phyloP scores from a whole-genome alignment of 1,140 invertebrate genomes.

The Periplaneta americana region DNA sequence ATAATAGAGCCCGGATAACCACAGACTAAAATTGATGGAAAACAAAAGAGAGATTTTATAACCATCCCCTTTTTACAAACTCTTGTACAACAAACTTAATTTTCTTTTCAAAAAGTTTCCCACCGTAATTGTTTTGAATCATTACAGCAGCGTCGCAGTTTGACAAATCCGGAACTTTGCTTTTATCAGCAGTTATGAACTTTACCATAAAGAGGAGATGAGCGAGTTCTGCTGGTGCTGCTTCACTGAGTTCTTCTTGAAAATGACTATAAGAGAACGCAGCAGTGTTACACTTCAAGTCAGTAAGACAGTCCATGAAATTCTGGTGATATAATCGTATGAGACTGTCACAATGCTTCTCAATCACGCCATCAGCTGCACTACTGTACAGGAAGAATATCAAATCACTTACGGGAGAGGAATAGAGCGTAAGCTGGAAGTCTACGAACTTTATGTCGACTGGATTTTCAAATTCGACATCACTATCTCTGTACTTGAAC shows the following conservation, averaged over 20 bases:
- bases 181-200: background rate
- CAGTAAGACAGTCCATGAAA: background rate
- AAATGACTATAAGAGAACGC: background rate
- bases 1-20: too few species aligned
- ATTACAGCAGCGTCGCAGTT: background rate
- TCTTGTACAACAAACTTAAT: background rate
- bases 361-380: background rate
- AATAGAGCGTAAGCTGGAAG: slow-evolving; percentile 7
- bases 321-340: slow-evolving; percentile 6
- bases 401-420: slow-evolving; percentile 13
- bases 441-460: slow-evolving; percentile 12
- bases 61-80: background rate
- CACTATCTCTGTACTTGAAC: slow-evolving; percentile 4
- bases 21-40: too few species aligned
- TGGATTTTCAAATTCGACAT: background rate
- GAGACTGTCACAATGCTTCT: slow-evolving; percentile 4
- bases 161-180: background rate
- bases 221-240: background rate
- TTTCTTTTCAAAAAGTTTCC: background rate
- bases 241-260: background rate
- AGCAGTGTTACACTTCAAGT: background rate
- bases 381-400: slow-evolving; percentile 11
- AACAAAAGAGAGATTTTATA: too few species aligned
- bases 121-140: background rate
- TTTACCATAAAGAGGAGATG: background rate